Conservation (phyloP, 2,888 invertebrate species). For the Drosophila nr. perissopoda region DNA sequence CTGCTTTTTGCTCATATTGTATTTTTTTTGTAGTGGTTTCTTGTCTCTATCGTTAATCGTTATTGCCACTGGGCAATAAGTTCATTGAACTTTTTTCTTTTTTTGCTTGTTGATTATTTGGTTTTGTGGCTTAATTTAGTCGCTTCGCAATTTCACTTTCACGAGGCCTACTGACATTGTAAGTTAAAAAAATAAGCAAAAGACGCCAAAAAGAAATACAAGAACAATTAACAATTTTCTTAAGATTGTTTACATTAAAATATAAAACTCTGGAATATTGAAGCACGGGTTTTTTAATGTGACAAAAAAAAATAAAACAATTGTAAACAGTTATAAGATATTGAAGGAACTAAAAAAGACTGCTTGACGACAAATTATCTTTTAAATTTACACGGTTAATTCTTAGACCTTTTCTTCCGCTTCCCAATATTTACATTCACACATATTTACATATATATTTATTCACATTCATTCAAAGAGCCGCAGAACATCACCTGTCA, state of each 20-base stretch:
- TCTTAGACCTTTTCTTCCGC: not conserved
- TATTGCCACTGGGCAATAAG: constrained; percentile 72
- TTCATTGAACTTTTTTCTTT: constrained; percentile 68
- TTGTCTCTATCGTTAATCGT: constrained; percentile 54
- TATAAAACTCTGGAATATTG: not conserved
- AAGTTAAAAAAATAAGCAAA: not conserved
- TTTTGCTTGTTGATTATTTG: constrained; percentile 59
- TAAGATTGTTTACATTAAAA: not conserved
- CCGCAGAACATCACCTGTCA: constrained; percentile 50
- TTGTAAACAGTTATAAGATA: not conserved
- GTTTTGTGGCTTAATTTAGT: constrained; percentile 51
- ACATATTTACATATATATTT: not conserved
- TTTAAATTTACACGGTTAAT: too few relatives aligned
- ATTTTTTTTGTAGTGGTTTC: constrained; percentile 55
- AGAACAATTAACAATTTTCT: not conserved
- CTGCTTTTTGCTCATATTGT: constrained; percentile 47
- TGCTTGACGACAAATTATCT: not conserved
- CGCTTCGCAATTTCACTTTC: constrained; percentile 66
- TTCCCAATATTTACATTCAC: constrained; percentile 1
- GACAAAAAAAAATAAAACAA: not conserved
- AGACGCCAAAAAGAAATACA: not conserved
- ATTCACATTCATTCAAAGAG: not conserved
- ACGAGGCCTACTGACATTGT: constrained; percentile 45
- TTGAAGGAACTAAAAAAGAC: not conserved
- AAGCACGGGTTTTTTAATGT: not conserved